Percentiles rank a stretch among this genome's conserved stretches.
Conservation (phyloP, 2,797 vertebrate genomes). For the Poecilia wingei region DNA sequence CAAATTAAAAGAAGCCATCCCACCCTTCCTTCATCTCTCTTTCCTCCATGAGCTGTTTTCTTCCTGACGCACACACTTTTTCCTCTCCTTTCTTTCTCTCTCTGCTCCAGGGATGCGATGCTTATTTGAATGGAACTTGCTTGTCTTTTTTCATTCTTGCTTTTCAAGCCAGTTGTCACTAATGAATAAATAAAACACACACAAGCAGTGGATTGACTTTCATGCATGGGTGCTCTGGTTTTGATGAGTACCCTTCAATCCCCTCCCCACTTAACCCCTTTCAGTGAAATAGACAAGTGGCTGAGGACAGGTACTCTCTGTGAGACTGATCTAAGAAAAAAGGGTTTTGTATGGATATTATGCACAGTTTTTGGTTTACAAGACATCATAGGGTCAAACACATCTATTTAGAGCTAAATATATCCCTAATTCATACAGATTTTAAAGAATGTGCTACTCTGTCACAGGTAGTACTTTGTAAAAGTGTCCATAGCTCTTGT, state of each 20-base stretch:
- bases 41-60: slow-evolving; percentile 58
- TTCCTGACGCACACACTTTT: slow-evolving; percentile 13
- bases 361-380: slow-evolving; percentile 37
- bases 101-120: slow-evolving; percentile 70
- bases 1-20: slow-evolving; percentile 85
- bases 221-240: slow-evolving; percentile 77
- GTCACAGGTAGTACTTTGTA: neutral
- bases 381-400: slow-evolving; percentile 31
- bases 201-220: slow-evolving; percentile 82
- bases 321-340: slow-evolving; percentile 54
- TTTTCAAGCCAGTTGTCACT: slow-evolving; percentile 79
- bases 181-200: slow-evolving; percentile 85
- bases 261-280: slow-evolving; percentile 17
- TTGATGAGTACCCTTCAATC: slow-evolving; percentile 68
- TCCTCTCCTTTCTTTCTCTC: slow-evolving; percentile 39
- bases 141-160: slow-evolving; percentile 67
- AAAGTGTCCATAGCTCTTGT: neutral
- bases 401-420: slow-evolving; percentile 8
- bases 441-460: neutral
- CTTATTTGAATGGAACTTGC: slow-evolving; percentile 79
- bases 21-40: slow-evolving; percentile 71
- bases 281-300: slow-evolving; percentile 63
- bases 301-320: slow-evolving; percentile 69
- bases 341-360: slow-evolving; percentile 55
- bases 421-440: neutral